Evolutionary conservation across 1,140 invertebrate genomes (phyloP).

Genomic region (Saccostrea echinata): DNA sequence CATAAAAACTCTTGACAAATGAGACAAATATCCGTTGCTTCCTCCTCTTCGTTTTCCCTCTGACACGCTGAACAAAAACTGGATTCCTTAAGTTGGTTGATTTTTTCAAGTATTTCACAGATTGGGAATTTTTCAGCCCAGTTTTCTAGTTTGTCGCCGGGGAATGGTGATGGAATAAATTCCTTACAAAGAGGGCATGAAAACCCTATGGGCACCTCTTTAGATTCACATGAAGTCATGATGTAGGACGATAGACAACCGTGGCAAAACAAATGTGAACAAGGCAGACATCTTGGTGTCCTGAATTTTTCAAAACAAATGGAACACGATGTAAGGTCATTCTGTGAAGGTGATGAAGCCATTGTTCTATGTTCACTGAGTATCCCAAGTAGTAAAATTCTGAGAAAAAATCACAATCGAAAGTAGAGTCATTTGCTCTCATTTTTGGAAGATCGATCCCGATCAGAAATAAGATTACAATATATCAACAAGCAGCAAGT

Average conservation of each 20-base stretch:
- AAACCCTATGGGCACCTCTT: not conserved
- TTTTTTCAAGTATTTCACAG: not conserved
- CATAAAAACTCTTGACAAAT: not conserved
- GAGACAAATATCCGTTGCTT: not conserved
- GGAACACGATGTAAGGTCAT: not conserved
- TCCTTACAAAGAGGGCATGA: not conserved
- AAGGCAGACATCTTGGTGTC: not conserved
- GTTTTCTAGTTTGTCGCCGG: not conserved
- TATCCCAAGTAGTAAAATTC: too few species aligned
- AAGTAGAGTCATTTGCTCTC: not conserved
- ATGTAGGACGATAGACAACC: not conserved
- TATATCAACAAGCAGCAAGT: not conserved
- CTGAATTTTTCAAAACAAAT: conserved; percentile 8
- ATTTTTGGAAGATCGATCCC: too few species aligned
- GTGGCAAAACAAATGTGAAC: not conserved
- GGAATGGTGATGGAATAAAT: not conserved
- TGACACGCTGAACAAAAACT: not conserved
- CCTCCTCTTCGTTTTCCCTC: not conserved
- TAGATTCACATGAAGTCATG: not conserved
- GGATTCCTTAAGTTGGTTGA: not conserved
- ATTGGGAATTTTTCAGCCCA: not conserved
- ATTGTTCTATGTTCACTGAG: not conserved
- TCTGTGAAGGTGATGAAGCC: not conserved
- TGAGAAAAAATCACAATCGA: not conserved
- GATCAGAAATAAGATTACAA: not conserved